These are phyloP conservation scores for Ctenicera cuprea DNA, from an alignment of 2,888 invertebrate species.

Conservation along the genomic window DNA sequence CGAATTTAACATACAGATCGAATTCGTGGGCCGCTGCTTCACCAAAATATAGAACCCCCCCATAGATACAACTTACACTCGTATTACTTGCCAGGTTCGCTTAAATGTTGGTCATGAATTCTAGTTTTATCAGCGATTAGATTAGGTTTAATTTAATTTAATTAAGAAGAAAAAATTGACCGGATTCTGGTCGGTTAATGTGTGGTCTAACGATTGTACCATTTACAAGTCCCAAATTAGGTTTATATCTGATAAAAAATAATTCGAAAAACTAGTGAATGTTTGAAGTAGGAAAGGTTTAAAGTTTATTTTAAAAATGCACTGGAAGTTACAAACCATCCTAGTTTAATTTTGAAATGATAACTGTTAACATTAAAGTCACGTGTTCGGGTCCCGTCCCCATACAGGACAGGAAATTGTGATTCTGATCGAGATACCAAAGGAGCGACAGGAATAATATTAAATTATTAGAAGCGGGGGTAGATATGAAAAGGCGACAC, in stretches of 20 bases:
- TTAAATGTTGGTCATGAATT: not conserved
- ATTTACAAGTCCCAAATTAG: not conserved
- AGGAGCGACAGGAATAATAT: slow-evolving; percentile 54
- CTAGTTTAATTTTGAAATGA: slow-evolving; percentile 28
- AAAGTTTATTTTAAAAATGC: not conserved
- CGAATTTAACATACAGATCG: slow-evolving; percentile 50
- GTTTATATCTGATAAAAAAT: not conserved
- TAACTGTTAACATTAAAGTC: slow-evolving; percentile 45
- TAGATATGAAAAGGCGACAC: slow-evolving; percentile 35
- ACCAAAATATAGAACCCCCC: not conserved
- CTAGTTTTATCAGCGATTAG: slow-evolving; percentile 1
- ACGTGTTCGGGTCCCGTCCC: slow-evolving; percentile 53
- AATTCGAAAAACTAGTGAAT: not conserved
- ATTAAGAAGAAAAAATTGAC: not conserved
- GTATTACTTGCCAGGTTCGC: not conserved
- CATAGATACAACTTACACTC: not conserved
- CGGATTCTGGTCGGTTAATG: not conserved
- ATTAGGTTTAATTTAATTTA: slow-evolving; percentile 2
- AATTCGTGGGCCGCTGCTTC: not conserved
- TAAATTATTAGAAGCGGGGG: slow-evolving; percentile 52
- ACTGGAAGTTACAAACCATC: slow-evolving; percentile 5
- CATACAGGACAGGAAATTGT: slow-evolving; percentile 57
- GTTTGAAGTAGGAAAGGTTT: not conserved
- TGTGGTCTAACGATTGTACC: not conserved
- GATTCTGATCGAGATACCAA: slow-evolving; percentile 56